Evolutionary conservation across 2,888 invertebrate species (phyloP).

Genomic region (Saturnia japonica): DNA sequence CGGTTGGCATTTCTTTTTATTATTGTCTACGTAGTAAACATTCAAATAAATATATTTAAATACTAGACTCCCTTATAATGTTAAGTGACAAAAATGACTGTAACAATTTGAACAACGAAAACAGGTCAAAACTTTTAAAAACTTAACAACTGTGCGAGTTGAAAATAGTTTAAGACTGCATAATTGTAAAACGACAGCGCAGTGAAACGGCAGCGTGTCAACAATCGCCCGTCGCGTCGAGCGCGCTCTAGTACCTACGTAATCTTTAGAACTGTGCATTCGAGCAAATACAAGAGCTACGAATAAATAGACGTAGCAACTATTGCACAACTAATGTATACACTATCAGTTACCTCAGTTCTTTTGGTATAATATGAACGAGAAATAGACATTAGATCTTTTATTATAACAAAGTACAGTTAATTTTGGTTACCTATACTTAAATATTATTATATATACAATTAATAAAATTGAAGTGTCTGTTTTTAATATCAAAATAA

Average conservation of each 20-base stretch:
- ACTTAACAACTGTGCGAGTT: conserved; percentile 7
- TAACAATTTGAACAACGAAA: background rate
- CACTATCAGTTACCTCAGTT: background rate
- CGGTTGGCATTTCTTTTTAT: no score
- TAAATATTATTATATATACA: no score
- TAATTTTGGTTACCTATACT: no score
- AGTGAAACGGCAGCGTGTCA: conserved; percentile 31
- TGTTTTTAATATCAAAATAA: no score
- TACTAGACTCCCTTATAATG: background rate
- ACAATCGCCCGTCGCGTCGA: conserved; percentile 32
- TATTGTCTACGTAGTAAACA: background rate
- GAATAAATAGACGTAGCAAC: background rate
- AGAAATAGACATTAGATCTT: no score
- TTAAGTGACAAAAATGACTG: background rate
- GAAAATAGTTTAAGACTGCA: conserved; percentile 7
- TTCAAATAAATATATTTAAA: background rate
- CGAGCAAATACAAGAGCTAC: conserved; percentile 1
- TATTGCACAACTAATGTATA: background rate
- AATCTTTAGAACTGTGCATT: conserved; percentile 28
- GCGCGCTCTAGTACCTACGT: conserved; percentile 24
- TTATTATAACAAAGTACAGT: no score
- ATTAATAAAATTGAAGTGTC: no score
- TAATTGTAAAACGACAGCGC: conserved; percentile 19
- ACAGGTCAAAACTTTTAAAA: background rate
- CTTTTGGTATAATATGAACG: background rate